Percentiles rank a stretch among this genome's conserved stretches.
Evolutionary conservation across 2,797 vertebrate species (phyloP).

Genomic region (Alca torda): DNA sequence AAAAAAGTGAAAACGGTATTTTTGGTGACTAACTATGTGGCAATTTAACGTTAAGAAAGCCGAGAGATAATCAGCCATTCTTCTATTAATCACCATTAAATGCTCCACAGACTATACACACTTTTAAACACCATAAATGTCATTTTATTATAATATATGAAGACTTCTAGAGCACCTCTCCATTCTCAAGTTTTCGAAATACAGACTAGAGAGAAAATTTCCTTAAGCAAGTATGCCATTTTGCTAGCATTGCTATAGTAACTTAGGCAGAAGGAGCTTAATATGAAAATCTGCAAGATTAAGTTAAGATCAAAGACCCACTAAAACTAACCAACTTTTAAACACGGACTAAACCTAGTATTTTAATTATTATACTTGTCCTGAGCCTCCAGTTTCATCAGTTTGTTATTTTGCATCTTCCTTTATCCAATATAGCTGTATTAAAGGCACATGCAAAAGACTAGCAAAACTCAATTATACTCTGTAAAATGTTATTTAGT

Average conservation of each 20-base stretch:
- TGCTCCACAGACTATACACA: not conserved
- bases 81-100: not conserved
- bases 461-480: not conserved
- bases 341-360: not conserved
- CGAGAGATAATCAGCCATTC: not conserved
- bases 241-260: not conserved
- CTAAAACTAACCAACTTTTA: not conserved
- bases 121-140: not conserved
- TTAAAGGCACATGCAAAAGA: not conserved
- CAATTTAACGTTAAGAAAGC: not conserved
- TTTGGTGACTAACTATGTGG: not conserved
- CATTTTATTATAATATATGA: not conserved
- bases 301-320: not conserved
- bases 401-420: not conserved
- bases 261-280: not conserved
- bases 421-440: not conserved
- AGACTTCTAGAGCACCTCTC: not conserved
- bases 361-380: not conserved
- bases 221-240: not conserved
- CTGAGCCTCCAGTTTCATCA: not conserved
- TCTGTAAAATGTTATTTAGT: not conserved
- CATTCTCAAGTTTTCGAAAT: not conserved
- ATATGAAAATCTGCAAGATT: not conserved
- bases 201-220: not conserved
- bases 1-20: not conserved